Percentiles rank a stretch among this genome's conserved stretches.
These are phyloP conservation scores for Ophthalmolycus amberensis DNA, from an alignment of 2,113 vertebrate species.

Conservation along the genomic window DNA sequence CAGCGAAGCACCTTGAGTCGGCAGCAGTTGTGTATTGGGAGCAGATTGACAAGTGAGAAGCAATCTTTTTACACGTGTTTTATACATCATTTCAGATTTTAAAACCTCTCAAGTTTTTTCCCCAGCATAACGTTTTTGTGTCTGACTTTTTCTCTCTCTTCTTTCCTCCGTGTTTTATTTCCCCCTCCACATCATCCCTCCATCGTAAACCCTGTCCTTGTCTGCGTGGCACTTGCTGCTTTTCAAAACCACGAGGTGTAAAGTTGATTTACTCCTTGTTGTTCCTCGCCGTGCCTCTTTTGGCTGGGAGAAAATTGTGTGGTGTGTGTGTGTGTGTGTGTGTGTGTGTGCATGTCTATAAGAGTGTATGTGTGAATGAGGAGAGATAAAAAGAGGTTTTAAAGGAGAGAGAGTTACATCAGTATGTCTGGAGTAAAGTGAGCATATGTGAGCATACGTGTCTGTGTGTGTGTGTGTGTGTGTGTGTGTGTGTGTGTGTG, in stretches of 20 bases:
- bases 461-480: too few relatives aligned
- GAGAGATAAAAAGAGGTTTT: conserved; percentile 17
- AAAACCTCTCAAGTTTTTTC: conserved; percentile 34
- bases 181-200: background rate
- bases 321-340: too few relatives aligned
- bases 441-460: background rate
- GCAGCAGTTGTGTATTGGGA: conserved; percentile 7
- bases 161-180: background rate
- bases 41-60: conserved; percentile 18
- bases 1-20: conserved; percentile 17
- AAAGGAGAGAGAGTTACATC: conserved; percentile 3
- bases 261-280: conserved; percentile 65
- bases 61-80: conserved; percentile 5
- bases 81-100: background rate
- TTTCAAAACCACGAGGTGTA: conserved; percentile 57
- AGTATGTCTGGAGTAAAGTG: conserved; percentile 14
- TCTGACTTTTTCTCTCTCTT: background rate
- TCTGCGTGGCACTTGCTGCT: conserved; percentile 35
- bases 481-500: background rate
- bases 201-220: conserved; percentile 60
- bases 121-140: background rate
- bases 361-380: background rate
- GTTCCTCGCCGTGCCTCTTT: conserved; percentile 7
- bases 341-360: background rate
- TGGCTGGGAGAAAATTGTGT: conserved; percentile 15